Conservation (phyloP, 2,888 invertebrate species). For the Zaprionus obscuricornis region DNA sequence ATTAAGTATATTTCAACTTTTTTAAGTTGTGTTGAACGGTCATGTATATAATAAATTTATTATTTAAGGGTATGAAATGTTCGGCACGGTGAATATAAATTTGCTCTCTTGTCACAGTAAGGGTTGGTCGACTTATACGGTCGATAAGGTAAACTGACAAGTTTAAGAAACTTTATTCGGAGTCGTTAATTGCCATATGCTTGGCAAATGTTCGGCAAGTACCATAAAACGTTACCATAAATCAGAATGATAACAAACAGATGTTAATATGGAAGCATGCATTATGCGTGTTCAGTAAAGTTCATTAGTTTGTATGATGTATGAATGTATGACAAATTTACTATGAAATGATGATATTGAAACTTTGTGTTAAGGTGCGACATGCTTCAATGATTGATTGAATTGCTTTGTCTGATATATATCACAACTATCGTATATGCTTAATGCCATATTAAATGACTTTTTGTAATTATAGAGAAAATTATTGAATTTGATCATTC, state of each 20-base stretch:
- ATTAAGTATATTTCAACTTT: too few species aligned
- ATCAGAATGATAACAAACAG: slow-evolving; percentile 46
- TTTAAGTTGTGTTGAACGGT: too few species aligned
- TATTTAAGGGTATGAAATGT: slow-evolving; percentile 14
- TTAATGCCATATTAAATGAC: slow-evolving; percentile 21
- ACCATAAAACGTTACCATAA: slow-evolving; percentile 44
- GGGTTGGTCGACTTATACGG: too few species aligned
- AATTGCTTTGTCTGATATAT: too few species aligned
- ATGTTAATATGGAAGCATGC: slow-evolving; percentile 3
- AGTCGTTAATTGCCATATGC: slow-evolving; percentile 48
- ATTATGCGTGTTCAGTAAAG: slow-evolving; percentile 36
- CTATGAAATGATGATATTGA: too few species aligned
- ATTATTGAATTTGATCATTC: too few species aligned
- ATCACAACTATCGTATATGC: too few species aligned
- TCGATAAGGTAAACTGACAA: slow-evolving; percentile 10
- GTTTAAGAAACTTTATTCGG: slow-evolving; percentile 1
- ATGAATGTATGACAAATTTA: too few species aligned
- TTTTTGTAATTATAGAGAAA: neutral
- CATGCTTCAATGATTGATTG: slow-evolving; percentile 14
- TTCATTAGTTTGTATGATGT: too few species aligned
- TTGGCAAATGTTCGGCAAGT: slow-evolving; percentile 28
- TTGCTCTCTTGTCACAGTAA: too few species aligned
- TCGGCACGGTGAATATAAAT: too few species aligned
- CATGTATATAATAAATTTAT: too few species aligned
- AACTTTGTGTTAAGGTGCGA: neutral